Evolutionary conservation across 2,888 invertebrate genomes (phyloP), one percentile per base, ranked within the genome.

Genomic region (Amphipyra tragopoginis): DNA sequence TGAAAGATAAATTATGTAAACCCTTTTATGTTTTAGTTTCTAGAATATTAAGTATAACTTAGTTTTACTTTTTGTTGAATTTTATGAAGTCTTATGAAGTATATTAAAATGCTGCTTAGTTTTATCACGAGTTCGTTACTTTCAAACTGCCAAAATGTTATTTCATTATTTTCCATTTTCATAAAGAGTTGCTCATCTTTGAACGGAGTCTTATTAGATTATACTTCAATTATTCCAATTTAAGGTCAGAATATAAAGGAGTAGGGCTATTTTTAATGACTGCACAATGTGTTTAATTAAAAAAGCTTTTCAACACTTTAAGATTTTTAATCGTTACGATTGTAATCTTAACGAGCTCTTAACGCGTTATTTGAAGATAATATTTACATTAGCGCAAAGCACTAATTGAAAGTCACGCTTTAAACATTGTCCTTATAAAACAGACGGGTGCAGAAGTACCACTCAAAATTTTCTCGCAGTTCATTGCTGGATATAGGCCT

Each of bases 391-490:
- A 61, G 48, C 52, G 34, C 58, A 72, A 63, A 66, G 62, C 68
- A 75, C 69, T 73, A 74, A 80, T 82, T 77, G 66, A 69, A 69
- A 67, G 61, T 52, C 49, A 58, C 53, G 65, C 56, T 62, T n/a
- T 67, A 57, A 75, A 76, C 65, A 74, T 65, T 77, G 13, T 66
- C 70, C 68, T 54, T 65, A 59, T 60, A 72, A 59, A 62, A 65
- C 10, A 45, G 5, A n/a, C 8, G 9, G 5, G 9, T 2, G 7
- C 63, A 74, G 62, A 61, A 75, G 63, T 52, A 47, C 11, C 11
- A 61, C 7, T 29, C 2, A n/a, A 9, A 9, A 13, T 4, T 8
- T 3, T 10, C 9, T 9, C 5, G 29, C 29, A 21, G 3, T 29
- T 0, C 0, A 15, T 7, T 45, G 3, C 7, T 45, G n/a, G 0